These are phyloP conservation scores for Callorhinus ursinus DNA, from an alignment of 2,113 vertebrate species.

Conservation along the genomic window DNA sequence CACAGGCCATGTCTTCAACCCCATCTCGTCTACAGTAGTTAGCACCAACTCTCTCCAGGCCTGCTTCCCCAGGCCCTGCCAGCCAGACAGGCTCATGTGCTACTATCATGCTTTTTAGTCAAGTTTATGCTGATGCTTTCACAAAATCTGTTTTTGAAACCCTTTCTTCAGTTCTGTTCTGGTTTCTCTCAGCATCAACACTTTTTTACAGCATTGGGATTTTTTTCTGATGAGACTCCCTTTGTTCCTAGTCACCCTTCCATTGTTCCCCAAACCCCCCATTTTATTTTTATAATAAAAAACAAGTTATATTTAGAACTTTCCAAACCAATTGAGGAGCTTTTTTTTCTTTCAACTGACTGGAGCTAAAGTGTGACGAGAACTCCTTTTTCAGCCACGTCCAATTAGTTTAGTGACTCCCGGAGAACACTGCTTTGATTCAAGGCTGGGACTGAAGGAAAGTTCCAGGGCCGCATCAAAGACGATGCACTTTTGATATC, in stretches of 20 bases:
- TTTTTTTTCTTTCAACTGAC: not conserved
- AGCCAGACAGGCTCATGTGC: not conserved
- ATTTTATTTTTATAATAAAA: constrained; percentile 64
- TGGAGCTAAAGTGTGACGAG: not conserved
- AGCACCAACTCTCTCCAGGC: not conserved
- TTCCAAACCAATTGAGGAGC: constrained; percentile 50
- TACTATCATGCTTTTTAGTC: not conserved
- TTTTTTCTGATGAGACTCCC: constrained; percentile 20
- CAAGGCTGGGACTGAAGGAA: constrained; percentile 46
- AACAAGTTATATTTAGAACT: constrained; percentile 69
- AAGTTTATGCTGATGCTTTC: not conserved
- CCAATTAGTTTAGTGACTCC: constrained; percentile 72
- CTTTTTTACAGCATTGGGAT: not conserved
- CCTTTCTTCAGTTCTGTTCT: constrained; percentile 25
- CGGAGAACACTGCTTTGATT: constrained; percentile 62
- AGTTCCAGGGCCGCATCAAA: constrained; percentile 48
- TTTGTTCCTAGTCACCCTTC: not conserved
- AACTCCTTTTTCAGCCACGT: constrained; percentile 62
- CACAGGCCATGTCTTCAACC: not conserved
- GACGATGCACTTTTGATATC: not conserved
- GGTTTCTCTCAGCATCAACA: constrained; percentile 28
- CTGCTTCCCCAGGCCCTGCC: not conserved
- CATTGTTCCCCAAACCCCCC: not conserved
- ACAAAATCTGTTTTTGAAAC: constrained; percentile 44
- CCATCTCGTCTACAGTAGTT: not conserved